Evolutionary conservation across 2,888 invertebrate genomes (phyloP), one percentile per base, ranked within the genome.

Genomic region (Boloria selene): DNA sequence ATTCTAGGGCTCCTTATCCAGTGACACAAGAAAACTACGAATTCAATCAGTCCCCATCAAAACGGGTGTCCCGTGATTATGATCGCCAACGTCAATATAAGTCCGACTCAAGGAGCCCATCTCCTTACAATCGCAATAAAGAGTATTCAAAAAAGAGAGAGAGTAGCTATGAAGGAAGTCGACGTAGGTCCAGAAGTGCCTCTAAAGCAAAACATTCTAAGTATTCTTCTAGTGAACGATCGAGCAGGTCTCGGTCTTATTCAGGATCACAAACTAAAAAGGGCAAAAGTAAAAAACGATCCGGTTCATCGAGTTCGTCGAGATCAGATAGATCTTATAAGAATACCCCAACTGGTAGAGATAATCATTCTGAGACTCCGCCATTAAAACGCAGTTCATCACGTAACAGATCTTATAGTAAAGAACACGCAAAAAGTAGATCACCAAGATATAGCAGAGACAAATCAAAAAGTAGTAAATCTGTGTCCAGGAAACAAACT

Each of bases 191-290:
- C 16, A 79, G 81, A 65, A 88, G 86, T 70, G 78, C 76, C 38
- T 76, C 81, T 2, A 85, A 82, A 68, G 73, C 78, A 2, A 87
- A 82, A 68, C 78, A 78, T 44, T 78, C 77, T 26, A 86, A 84
- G 64, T 90, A 90, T 76, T 85, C 86, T 31, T 88, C 89, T 6
- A 88, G 90, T 77, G 87, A 84, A 50, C 77, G 81, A 26, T 86
- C 88, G 0, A 85, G 83, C 18, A 77, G 85, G 26, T 87, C 88
- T 18, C 78, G 79, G 53, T 88, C 88, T 22, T 85, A 83, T 73
- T 82, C 86, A 16, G 77, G 77, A 54, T 79, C 83, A 38, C 73
- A 82, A 13, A 53, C 64, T 7, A 82, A 79, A 59, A 64, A 64
- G 47, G 38, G 56, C 17, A 64, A 64, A 38, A 59, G 31, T 55